Evolutionary conservation across 2,113 vertebrate genomes (phyloP).

Genomic region (Melanerpes formicivorus): DNA sequence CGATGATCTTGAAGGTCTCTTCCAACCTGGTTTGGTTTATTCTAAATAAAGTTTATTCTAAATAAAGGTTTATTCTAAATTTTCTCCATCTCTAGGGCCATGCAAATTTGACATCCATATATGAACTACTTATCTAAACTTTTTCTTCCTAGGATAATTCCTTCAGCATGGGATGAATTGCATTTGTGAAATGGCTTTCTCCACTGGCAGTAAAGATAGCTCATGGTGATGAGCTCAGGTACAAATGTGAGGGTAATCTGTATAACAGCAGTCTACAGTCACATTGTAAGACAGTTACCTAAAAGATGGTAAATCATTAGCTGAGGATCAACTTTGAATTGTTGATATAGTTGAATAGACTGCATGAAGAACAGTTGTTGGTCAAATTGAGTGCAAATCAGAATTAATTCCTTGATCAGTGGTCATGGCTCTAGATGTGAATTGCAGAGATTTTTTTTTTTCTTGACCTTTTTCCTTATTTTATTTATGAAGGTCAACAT

Average conservation of each 20-base stretch:
- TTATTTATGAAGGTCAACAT: background rate
- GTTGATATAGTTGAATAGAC: background rate
- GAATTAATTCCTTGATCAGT: background rate
- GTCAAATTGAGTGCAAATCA: background rate
- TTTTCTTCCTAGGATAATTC: background rate
- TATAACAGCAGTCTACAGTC: background rate
- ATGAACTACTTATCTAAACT: background rate
- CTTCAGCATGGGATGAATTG: background rate
- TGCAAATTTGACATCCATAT: background rate
- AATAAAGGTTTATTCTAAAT: too few relatives aligned
- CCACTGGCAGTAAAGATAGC: background rate
- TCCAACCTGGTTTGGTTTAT: too few relatives aligned
- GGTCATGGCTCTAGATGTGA: background rate
- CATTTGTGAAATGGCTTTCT: background rate
- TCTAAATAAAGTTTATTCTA: too few relatives aligned
- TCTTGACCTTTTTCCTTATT: background rate
- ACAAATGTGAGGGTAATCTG: background rate
- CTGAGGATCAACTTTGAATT: background rate
- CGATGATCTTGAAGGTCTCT: too few relatives aligned
- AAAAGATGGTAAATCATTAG: background rate
- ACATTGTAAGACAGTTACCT: fast-evolving
- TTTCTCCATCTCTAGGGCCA: background rate
- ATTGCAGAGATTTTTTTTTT: background rate
- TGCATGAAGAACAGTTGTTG: background rate
- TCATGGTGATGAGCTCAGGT: background rate